Evolutionary conservation across 1,140 invertebrate species (phyloP).

Genomic region (Drosophila littoralis): DNA sequence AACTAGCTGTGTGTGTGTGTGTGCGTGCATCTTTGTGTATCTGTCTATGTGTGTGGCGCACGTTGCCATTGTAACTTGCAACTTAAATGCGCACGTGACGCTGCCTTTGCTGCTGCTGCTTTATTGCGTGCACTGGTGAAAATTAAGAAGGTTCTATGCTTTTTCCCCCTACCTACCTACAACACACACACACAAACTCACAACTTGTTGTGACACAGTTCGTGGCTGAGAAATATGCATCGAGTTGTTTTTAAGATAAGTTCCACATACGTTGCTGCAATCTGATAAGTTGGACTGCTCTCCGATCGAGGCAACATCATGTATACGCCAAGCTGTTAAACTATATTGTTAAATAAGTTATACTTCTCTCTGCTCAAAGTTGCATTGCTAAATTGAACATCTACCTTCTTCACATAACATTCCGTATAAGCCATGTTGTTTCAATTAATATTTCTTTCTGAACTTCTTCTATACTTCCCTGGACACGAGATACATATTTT

Average conservation of each 20-base stretch:
- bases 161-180: background rate
- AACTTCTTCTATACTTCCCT: no score
- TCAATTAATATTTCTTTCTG: no score
- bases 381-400: background rate
- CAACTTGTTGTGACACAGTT: conserved; percentile 29
- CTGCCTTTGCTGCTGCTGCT: conserved; percentile 67
- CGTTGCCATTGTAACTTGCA: conserved; percentile 78
- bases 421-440: no score
- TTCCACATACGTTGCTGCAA: background rate
- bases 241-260: conserved; percentile 26
- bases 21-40: conserved; percentile 30
- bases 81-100: conserved; percentile 80
- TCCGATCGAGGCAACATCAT: background rate
- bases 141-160: conserved; percentile 63
- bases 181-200: background rate
- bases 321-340: background rate
- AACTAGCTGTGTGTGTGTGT: conserved; percentile 63
- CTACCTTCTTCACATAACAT: background rate
- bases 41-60: conserved; percentile 46
- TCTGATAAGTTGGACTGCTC: conserved; percentile 4
- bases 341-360: background rate
- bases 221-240: conserved; percentile 24
- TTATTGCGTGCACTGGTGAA: conserved; percentile 74
- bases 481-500: no score
- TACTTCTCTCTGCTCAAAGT: background rate